Base-by-base conservation (phyloP, 2,113 vertebrate genomes). In the Poeciliopsis retropinna region DNA sequence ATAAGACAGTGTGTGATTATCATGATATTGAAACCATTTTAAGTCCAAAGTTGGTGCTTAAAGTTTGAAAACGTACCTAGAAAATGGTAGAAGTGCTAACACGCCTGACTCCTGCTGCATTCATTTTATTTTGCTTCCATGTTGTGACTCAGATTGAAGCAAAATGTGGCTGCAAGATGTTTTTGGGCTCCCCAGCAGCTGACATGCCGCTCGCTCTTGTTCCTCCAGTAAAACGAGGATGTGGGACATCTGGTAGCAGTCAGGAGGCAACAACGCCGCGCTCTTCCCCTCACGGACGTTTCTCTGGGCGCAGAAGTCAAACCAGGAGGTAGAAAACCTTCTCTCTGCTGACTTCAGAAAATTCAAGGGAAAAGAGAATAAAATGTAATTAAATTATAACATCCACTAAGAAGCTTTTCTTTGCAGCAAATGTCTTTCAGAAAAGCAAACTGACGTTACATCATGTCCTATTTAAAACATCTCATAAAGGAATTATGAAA, bases 201-300 rank as follows among this genome's bases (percentile, higher is more conserved):
- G 67, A 86, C 79, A 79, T 30, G 73, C 67, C 51, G 75, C 70
- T 78, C 72, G 17, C 25, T 31, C 7, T 79, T 84, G 67, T 87
- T 88, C 88, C 83, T 85, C 75, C 87, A 82, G 76, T 44, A 39
- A 76, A 41, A 75, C n/a, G 60, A 81, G 80, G 76, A 83, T 66
- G 70, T 74, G 72, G 54, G 82, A 88, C 90, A 90, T 89, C 90
- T 91, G 88, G 90, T 89, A 89, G 78, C 14, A 28, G 44, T 91
- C 87, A 82, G 79, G 67, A 70, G 78, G 84, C 68, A 8, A 75
- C 60, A 39, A 76, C 13, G 8, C 29, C 32, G 32, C 1, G 57
- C 0, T 3, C 76, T 14, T 30, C 51, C 39, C 22, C 47, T 37
- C 39, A 4, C 22, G 0, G 75, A 72, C 22, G 17, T 73, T 70